These are phyloP conservation scores for Todiramphus saurophagus DNA, from an alignment of 2,113 vertebrate genomes.

Conservation along the genomic window DNA sequence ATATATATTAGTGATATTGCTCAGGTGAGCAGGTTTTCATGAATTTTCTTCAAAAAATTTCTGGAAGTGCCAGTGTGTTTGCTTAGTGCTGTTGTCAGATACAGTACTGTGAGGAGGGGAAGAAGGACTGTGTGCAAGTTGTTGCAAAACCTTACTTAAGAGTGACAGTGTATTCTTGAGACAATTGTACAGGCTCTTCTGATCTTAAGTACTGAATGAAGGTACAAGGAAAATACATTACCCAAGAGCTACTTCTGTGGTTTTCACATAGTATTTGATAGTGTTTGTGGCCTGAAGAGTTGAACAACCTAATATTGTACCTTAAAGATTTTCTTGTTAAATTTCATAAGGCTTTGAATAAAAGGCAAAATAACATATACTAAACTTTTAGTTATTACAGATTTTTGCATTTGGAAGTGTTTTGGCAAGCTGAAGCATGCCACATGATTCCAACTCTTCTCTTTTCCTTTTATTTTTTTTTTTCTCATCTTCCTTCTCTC, in stretches of 20 bases:
- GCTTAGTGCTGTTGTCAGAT: background rate
- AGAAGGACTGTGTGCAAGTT: background rate
- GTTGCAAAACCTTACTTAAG: background rate
- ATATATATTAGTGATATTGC: background rate
- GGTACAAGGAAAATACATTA: background rate
- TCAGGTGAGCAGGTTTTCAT: background rate
- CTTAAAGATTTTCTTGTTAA: background rate
- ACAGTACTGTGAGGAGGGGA: background rate
- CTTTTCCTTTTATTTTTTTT: background rate
- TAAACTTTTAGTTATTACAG: background rate
- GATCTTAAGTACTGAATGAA: background rate
- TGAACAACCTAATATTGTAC: background rate
- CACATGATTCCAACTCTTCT: background rate
- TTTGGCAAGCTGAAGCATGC: background rate
- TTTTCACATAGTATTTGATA: background rate
- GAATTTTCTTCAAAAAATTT: background rate
- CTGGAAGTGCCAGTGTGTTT: background rate
- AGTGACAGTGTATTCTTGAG: background rate
- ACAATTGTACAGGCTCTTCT: background rate
- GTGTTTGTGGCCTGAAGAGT: fast-evolving
- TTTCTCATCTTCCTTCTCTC: too few relatives aligned
- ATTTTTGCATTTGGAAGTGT: background rate
- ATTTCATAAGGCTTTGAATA: background rate
- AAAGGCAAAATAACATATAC: background rate
- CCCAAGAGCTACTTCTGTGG: background rate